Base-by-base conservation (phyloP, 2,888 invertebrate species). In the Prionchulus punctatus region DNA sequence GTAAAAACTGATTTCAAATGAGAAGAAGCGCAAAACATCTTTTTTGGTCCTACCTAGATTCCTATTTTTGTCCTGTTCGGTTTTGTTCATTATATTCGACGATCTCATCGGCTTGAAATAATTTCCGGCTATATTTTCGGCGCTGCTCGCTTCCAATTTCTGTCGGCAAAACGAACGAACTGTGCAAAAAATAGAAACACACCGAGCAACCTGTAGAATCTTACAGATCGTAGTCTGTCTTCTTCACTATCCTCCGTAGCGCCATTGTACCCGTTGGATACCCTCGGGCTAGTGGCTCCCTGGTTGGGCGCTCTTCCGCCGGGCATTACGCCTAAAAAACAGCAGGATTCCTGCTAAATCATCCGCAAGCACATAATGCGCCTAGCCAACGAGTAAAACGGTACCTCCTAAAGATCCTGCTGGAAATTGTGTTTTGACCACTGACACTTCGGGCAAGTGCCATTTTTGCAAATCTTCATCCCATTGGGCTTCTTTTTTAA, bases 31-130 rank as follows among this genome's bases (percentile, higher is more conserved):
- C n/a, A n/a, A n/a, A n/a, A n/a, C n/a, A n/a, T 12, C 45, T n/a
- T 25, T 30, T 28, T 43, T 52, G 52, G 55, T 55, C 59, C 59
- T 58, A 61, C 59, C 50, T 56, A 57, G 51, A 50, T 77, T 77
- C 65, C 76, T 74, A 54, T 72, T 72, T 4, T 77, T 71, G 62
- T 79, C 79, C 61, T 73, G 73, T 59, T 79, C 72, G 54, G 76
- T 75, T 63, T 79, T 78, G 61, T 76, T 78, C 2, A 82, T 71
- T 31, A 82, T 71, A 64, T 81, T 79, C 53, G 77, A 75, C 25
- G 80, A 79, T 63, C 83, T 71, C 68, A 78, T 77, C 18, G 82
- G 80, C 65, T 82, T 81, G 72, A 85, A 85, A 70, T 85, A 85
- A 63, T 78, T 82, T 51, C 79, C 80, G 1, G 82, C 80, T 57